Base-by-base conservation (phyloP, 2,888 invertebrate genomes). In the Drosophila basisetae region DNA sequence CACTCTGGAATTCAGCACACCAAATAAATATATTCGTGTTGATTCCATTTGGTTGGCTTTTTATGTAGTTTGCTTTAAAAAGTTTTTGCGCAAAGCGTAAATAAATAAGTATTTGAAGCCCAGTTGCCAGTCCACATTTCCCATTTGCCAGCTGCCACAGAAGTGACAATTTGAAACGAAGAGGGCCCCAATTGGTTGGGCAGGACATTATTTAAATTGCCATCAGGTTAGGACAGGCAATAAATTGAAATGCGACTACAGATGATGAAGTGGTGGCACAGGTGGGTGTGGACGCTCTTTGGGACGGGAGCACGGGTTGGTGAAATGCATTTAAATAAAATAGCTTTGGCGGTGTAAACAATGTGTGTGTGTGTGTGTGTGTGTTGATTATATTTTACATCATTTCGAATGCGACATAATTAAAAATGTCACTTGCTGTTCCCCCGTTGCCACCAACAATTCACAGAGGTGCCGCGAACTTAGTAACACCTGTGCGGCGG, bases 221-320 rank as follows among this genome's bases (percentile, higher is more conserved):
- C 83, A 83, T 83, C 83, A 83, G 83, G 70, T 83, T 83, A 68
- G 82, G 83, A 83, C 83, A 73, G 83, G 81, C 78, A 81, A 83
- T 83, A 83, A 83, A 83, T 83, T 83, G 78, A 76, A 76, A 74
- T 70, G 55, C 79, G 66, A 37, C 61, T 55, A 66, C 68, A 54
- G 78, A 65, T 71, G 65, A 72, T 66, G 64, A 71, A 53, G 68
- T 50, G 61, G 49, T n/a, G 18, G 43, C 22, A 1, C 22, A 30
- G 28, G 22, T 49, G 10, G 37, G 9, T 22, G 28, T 10, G 35
- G 11, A 25, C 22, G 22, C 22, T 7, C 4, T 47, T 18, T 1
- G 6, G 30, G 39, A 4, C 11, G 22, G 18, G 22, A 16, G 52
- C 2, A 0, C n/a, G 30, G 18, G 9, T 22, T 5, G 18, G 56